Conservation (phyloP, 2,888 invertebrate genomes). For the Epinotia nisella region DNA sequence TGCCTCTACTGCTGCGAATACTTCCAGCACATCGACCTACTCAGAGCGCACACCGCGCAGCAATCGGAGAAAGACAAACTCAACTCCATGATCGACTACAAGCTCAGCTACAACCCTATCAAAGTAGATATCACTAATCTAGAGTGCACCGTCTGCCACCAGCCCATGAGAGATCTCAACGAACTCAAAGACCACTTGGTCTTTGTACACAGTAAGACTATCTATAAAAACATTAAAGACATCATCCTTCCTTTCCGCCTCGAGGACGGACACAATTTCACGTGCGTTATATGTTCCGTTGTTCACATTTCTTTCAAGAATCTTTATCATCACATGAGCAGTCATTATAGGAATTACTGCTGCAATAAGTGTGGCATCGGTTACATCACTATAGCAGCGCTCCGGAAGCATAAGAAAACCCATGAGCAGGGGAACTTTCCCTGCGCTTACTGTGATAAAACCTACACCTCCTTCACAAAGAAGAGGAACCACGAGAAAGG, state of each 20-base stretch:
- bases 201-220: conserved; percentile 68
- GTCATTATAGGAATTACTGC: conserved; percentile 78
- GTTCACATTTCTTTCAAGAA: conserved; percentile 78
- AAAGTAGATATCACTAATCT: conserved; percentile 77
- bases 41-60: conserved; percentile 71
- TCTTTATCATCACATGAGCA: conserved; percentile 79
- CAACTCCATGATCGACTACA: conserved; percentile 78
- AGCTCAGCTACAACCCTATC: conserved; percentile 79
- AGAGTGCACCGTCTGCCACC: conserved; percentile 67
- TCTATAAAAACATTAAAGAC: conserved; percentile 75
- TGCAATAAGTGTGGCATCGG: conserved; percentile 78
- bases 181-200: conserved; percentile 74
- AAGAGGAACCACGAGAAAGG: conserved; percentile 78
- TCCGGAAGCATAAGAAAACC: conserved; percentile 78
- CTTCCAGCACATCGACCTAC: conserved; percentile 69
- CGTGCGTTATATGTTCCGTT: conserved; percentile 74
- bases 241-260: conserved; percentile 78
- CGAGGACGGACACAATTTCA: conserved; percentile 71
- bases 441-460: conserved; percentile 81
- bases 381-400: conserved; percentile 75
- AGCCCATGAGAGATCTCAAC: conserved; percentile 69
- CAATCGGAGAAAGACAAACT: conserved; percentile 75
- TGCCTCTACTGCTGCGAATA: conserved; percentile 77
- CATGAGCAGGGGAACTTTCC: conserved; percentile 82
- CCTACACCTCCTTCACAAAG: conserved; percentile 80